phyloP scores from a whole-genome alignment of 2,888 invertebrate species.

The Trissolcus japonicus region DNA sequence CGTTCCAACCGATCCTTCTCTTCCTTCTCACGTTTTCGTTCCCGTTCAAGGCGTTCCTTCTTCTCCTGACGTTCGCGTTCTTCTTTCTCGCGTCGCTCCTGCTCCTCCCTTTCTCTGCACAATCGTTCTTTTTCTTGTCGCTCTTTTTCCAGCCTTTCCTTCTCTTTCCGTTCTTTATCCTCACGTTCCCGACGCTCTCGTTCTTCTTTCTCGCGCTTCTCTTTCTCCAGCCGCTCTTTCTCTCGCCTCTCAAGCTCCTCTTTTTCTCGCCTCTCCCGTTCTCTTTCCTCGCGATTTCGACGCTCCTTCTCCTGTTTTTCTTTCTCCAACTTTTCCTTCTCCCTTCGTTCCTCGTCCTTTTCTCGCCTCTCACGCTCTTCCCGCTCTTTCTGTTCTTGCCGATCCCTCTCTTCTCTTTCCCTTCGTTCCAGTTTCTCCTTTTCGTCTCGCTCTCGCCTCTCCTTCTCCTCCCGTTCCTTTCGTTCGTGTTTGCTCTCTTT shows the following conservation, averaged over 20 bases:
- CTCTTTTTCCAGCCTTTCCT: slow-evolving; percentile 59
- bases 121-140: slow-evolving; percentile 58
- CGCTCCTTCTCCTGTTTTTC: slow-evolving; percentile 71
- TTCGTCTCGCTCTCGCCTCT: slow-evolving; percentile 64
- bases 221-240: slow-evolving; percentile 67
- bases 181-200: slow-evolving; percentile 66
- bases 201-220: slow-evolving; percentile 69
- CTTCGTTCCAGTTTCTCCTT: slow-evolving; percentile 68
- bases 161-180: slow-evolving; percentile 72
- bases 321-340: slow-evolving; percentile 70
- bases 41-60: slow-evolving; percentile 73
- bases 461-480: slow-evolving; percentile 66
- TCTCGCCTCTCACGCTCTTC: slow-evolving; percentile 61
- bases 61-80: slow-evolving; percentile 75
- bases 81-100: slow-evolving; percentile 72
- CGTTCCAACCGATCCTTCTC: slow-evolving; percentile 75
- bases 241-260: slow-evolving; percentile 65
- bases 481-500: slow-evolving; percentile 67
- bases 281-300: slow-evolving; percentile 67
- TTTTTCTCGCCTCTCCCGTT: slow-evolving; percentile 66
- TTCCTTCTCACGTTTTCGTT: slow-evolving; percentile 64
- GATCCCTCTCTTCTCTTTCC: slow-evolving; percentile 66
- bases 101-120: slow-evolving; percentile 71
- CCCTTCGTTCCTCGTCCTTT: slow-evolving; percentile 63
- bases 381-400: slow-evolving; percentile 65